Base-by-base conservation (phyloP, 1,140 invertebrate species). In the Drosophila aff. region DNA sequence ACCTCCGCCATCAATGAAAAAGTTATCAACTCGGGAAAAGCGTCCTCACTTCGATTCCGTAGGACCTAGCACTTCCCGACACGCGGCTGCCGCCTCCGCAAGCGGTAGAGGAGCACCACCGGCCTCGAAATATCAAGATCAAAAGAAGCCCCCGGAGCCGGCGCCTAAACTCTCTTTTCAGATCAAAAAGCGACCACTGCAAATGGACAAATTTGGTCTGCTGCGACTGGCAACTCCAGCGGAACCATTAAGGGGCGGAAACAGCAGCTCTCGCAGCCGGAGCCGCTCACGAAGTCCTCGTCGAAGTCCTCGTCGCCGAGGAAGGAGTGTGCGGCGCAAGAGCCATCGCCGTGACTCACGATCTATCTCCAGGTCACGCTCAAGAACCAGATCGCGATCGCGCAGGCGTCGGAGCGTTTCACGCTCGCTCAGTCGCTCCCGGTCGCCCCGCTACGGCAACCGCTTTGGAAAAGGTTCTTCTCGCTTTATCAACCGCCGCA, bases 151-250 rank as follows among this genome's bases (percentile, higher is more conserved):
- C 0, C 62, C 52, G 15, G 63, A 78, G 11, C 76, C 81, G 11
- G 44, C 49, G 0, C 26, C 49, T 9, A 87, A 91, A 18, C 66
- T 92, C 3, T 92, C 91, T 15, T 92, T 92, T 74, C 91, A 92
- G 61, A 85, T 92, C 18, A 91, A 83, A 26, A 91, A 82, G 31
- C 85, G 83, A 68, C 93, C 94, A 41, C 91, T 94, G 49, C 95
- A 95, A 31, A 92, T 96, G 71, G 95, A 96, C 91, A 96, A 96
- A 92, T 95, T 96, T 77, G 95, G 95, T 4, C 94, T 95, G 60
- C 94, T 96, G 91, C 94, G 95, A 0, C 78, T 95, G 52, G 93
- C 94, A 21, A 83, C 94, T 82, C 94, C 94, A 38, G 92, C 78
- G 21, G 78, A 76, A 53, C 23, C 43, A 1, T 38, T 71, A 10